Evolutionary conservation across 2,113 vertebrate genomes (phyloP), one percentile per base, ranked within the genome.

Genomic region (Candoia aspera): DNA sequence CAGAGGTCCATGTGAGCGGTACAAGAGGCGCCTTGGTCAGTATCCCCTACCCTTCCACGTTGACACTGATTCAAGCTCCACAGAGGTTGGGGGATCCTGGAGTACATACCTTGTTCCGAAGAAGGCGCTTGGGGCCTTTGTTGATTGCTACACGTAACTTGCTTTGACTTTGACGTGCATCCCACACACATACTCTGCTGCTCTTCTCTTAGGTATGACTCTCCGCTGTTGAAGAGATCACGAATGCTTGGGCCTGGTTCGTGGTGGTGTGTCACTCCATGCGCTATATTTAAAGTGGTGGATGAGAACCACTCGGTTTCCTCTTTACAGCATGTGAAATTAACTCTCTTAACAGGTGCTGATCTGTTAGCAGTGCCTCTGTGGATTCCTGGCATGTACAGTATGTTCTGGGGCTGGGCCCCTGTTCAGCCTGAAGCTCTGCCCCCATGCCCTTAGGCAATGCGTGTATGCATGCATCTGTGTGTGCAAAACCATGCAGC

Each of bases 191-290:
- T 0, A 1, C 19, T 0, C 2, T 0, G 19, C 12, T 0, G 8
- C 58, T 0, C 29, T 33, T 46, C 1, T 83, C 91, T 33, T 21
- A 4, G 19, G 0, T 0, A 17, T 0, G 23, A 1, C 3, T 37
- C 8, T 0, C 1, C 33, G 2, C 29, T 62, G 86, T 88, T 13
- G 0, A 19, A 91, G 33, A 55, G 83, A 1, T 29, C 15, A 85
- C 33, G 0, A 0, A 90, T 6, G 0, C 3, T 8, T 0, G 84
- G 90, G 37, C 3, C 4, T 1, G 6, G 94, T 0, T 4, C 0
- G 0, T 0, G 0, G 13, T 19, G 8, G 29, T 54, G 46, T 10
- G 42, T 5, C 6, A 5, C 13, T 24, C 21, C 15, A 11, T 13
- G 24, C 24, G 85, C 62, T 12, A 1, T 6, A 5, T 5, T 73